Conservation (phyloP, 2,888 invertebrate species). For the Apeira syringaria region DNA sequence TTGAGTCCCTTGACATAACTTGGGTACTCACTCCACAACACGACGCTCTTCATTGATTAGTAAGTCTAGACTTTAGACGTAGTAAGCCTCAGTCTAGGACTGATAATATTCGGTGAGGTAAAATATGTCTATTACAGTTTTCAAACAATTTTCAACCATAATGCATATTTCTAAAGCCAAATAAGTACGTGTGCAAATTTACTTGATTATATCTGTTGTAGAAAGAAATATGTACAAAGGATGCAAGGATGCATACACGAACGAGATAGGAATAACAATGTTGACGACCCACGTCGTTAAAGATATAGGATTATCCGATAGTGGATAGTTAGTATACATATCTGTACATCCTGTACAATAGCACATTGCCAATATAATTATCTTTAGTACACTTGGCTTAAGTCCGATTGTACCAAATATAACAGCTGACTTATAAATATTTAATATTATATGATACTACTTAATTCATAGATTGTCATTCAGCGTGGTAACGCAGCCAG, state of each 20-base stretch:
- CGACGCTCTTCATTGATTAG: slow-evolving; percentile 11
- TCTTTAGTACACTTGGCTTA: too few species aligned
- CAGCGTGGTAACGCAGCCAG: too few species aligned
- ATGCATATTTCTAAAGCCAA: too few species aligned
- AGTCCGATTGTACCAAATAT: too few species aligned
- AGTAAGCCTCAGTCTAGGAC: slow-evolving; percentile 1
- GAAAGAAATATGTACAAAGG: slow-evolving; percentile 26
- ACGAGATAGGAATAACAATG: slow-evolving; percentile 29
- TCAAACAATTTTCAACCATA: slow-evolving; percentile 7
- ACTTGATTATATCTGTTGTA: slow-evolving; percentile 3
- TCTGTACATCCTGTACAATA: slow-evolving; percentile 24
- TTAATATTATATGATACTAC: too few species aligned
- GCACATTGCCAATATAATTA: slow-evolving; percentile 9
- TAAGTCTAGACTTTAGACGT: slow-evolving; percentile 9
- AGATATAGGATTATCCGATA: slow-evolving; percentile 25
- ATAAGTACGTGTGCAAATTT: neutral
- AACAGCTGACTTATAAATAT: too few species aligned
- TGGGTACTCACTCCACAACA: neutral
- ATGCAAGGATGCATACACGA: slow-evolving; percentile 30
- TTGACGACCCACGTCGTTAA: slow-evolving; percentile 20
- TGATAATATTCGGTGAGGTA: neutral
- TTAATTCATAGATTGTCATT: too few species aligned
- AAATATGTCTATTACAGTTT: neutral
- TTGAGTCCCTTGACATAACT: neutral
- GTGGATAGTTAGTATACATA: neutral